These are phyloP conservation scores for Seira sanloemensis DNA, from an alignment of 2,888 invertebrate species.

Conservation along the genomic window DNA sequence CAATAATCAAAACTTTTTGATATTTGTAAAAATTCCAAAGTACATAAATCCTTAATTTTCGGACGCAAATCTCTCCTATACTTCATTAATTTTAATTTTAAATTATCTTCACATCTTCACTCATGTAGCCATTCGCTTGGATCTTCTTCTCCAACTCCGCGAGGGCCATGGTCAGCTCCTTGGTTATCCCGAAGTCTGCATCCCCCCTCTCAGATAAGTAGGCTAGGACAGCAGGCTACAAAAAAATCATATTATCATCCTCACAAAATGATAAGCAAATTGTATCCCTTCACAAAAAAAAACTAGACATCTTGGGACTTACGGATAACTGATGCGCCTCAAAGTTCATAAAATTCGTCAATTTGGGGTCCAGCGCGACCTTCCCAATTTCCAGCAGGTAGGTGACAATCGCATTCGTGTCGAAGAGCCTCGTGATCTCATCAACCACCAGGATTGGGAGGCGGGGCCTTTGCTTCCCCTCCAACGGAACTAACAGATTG, in stretches of 20 bases:
- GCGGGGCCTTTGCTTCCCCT: slow-evolving; percentile 73
- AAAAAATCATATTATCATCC: slow-evolving; percentile 18
- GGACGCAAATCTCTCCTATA: too few relatives aligned
- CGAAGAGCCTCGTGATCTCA: slow-evolving; percentile 82
- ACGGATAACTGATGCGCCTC: slow-evolving; percentile 63
- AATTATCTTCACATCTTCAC: slow-evolving; percentile 29
- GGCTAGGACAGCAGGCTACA: slow-evolving; percentile 53
- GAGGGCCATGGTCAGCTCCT: slow-evolving; percentile 33
- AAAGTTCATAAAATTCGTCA: slow-evolving; percentile 58
- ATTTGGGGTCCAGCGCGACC: slow-evolving; percentile 76
- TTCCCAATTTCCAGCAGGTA: slow-evolving; percentile 78
- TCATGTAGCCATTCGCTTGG: slow-evolving; percentile 18
- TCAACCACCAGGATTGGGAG: slow-evolving; percentile 83
- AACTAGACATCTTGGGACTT: slow-evolving; percentile 20
- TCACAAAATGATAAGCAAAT: slow-evolving; percentile 3
- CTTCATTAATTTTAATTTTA: neutral
- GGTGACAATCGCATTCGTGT: slow-evolving; percentile 83
- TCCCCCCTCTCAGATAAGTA: slow-evolving; percentile 65
- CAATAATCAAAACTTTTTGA: too few relatives aligned
- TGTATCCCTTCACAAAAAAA: neutral
- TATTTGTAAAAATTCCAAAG: too few relatives aligned
- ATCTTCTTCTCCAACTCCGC: slow-evolving; percentile 46
- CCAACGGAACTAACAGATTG: slow-evolving; percentile 46
- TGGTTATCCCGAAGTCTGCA: slow-evolving; percentile 48
- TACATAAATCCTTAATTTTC: too few relatives aligned